A percentile compares a stretch with the other conserved stretches of the same genome.
phyloP scores from a whole-genome alignment of 2,888 invertebrate species.

The Synanthedon vespiformis region DNA sequence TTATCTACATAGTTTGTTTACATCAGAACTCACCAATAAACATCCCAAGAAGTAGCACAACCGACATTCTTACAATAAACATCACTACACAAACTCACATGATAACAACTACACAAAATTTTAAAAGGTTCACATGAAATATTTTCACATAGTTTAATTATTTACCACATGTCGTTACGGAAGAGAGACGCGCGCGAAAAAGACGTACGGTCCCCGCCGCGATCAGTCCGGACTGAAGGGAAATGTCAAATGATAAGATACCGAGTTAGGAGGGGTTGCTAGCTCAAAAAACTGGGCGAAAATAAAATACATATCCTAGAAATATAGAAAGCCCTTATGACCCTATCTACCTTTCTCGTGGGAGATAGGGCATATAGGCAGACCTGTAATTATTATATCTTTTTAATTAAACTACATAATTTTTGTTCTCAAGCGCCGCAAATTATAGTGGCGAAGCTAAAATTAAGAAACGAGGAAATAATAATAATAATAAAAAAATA shows the following conservation, averaged over 20 bases:
- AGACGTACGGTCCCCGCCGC: constrained; percentile 12
- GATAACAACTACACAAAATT: background rate
- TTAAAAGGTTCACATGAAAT: background rate
- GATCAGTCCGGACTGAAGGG: constrained; percentile 16
- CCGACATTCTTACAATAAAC: constrained; percentile 24
- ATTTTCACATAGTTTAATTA: background rate
- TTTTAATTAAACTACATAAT: too few relatives aligned
- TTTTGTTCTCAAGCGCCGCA: too few relatives aligned
- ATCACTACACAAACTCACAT: constrained; percentile 4
- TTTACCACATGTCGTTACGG: background rate
- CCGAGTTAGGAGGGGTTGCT: constrained; percentile 7
- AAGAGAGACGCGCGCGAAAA: background rate
- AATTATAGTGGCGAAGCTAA: too few relatives aligned
- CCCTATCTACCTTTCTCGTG: too few relatives aligned
- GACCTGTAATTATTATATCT: too few relatives aligned
- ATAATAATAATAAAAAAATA: too few relatives aligned
- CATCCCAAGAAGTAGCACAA: constrained; percentile 30
- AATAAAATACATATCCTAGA: too few relatives aligned
- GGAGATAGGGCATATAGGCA: too few relatives aligned
- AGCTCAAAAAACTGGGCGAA: background rate
- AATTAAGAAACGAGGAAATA: too few relatives aligned
- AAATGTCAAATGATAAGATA: constrained; percentile 24
- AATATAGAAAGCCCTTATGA: too few relatives aligned
- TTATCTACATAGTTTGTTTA: background rate
- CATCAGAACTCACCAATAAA: constrained; percentile 30